A percentile compares a stretch with the other conserved stretches of the same genome.
Conservation (phyloP, 2,888 invertebrate species). For the Melinopterus prodromus region DNA sequence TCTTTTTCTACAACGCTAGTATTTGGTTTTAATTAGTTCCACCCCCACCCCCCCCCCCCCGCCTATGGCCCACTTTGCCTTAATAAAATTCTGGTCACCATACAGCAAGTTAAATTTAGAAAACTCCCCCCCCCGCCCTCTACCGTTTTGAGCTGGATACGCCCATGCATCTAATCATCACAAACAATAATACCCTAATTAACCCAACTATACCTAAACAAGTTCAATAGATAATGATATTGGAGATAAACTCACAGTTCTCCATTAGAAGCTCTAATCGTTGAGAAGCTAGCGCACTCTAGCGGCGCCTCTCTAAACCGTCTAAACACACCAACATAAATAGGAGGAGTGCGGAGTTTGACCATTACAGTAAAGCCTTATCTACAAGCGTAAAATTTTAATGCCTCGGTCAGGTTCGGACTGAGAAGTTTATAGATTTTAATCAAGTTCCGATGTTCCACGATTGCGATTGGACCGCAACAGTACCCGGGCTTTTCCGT, state of each 20-base stretch:
- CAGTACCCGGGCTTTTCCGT: not conserved
- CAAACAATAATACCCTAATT: too few relatives aligned
- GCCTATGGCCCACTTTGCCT: too few relatives aligned
- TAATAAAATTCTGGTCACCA: too few relatives aligned
- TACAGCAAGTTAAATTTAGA: too few relatives aligned
- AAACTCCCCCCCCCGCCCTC: too few relatives aligned
- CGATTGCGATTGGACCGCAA: not conserved
- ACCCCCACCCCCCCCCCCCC: too few relatives aligned
- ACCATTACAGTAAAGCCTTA: constrained; percentile 4
- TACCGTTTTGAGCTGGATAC: too few relatives aligned
- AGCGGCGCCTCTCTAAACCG: not conserved
- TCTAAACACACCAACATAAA: not conserved
- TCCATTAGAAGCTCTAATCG: not conserved
- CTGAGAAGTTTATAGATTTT: constrained; percentile 4
- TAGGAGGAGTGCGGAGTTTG: not conserved
- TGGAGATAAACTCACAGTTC: not conserved
- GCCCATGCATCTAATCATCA: too few relatives aligned
- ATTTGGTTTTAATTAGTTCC: too few relatives aligned
- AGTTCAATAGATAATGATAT: not conserved
- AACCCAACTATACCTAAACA: too few relatives aligned
- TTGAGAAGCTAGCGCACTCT: not conserved
- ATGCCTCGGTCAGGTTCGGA: not conserved
- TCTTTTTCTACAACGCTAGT: too few relatives aligned
- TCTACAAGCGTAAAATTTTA: constrained; percentile 4
- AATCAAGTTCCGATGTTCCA: not conserved